A percentile compares a stretch with the other conserved stretches of the same genome.
Conservation (phyloP, 2,888 invertebrate species). For the Napeogenes sylphis region DNA sequence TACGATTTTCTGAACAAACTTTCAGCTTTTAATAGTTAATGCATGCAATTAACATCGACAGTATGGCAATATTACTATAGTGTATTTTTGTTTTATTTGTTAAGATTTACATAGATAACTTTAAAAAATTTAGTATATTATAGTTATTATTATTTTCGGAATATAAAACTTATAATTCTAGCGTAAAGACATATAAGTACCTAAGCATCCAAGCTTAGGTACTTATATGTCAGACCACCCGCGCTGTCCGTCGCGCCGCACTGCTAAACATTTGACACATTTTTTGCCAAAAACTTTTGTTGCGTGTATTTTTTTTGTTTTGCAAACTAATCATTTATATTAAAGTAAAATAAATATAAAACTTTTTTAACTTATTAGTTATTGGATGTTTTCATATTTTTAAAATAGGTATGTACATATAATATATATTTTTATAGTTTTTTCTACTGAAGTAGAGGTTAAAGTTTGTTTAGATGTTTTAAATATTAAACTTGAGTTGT, state of each 20-base stretch:
- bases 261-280: conserved; percentile 43
- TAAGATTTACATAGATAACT: too few species aligned
- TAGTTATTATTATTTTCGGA: conserved; percentile 14
- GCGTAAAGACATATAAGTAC: conserved; percentile 26
- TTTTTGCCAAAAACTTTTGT: conserved; percentile 2
- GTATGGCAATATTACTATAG: too few species aligned
- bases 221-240: conserved; percentile 73
- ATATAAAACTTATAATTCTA: conserved; percentile 68
- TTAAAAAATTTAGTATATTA: too few species aligned
- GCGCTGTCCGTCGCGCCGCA: conserved; percentile 57
- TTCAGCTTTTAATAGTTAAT: background rate
- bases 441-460: too few species aligned
- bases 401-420: too few species aligned
- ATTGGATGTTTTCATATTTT: too few species aligned
- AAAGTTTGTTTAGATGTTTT: background rate
- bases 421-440: too few species aligned
- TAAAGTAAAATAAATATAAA: background rate
- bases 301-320: background rate
- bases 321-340: background rate
- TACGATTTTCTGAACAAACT: conserved; percentile 44
- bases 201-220: conserved; percentile 33
- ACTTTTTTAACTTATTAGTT: background rate
- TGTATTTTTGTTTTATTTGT: too few species aligned
- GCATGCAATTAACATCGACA: too few species aligned
- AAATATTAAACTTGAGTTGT: background rate